Percentiles rank a stretch among this genome's conserved stretches.
Evolutionary conservation across 2,113 vertebrate genomes (phyloP).

Genomic region (Corydoras maculifer): DNA sequence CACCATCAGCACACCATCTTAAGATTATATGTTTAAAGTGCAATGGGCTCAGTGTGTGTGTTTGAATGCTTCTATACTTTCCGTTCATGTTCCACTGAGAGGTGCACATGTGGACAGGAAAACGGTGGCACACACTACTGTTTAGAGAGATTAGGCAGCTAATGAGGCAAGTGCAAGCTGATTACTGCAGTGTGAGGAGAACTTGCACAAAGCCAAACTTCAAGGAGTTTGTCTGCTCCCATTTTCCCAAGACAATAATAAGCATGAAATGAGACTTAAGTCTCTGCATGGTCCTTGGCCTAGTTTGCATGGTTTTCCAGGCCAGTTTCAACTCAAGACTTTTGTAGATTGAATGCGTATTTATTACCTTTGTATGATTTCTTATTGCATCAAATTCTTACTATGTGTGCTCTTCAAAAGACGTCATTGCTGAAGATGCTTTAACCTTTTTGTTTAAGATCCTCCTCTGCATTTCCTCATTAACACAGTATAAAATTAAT

Average conservation of each 20-base stretch:
- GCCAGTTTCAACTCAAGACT: neutral
- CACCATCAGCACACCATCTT: neutral
- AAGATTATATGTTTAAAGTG: neutral
- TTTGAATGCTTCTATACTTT: neutral
- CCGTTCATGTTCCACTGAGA: neutral
- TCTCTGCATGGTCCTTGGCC: neutral
- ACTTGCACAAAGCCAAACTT: slow-evolving; percentile 15
- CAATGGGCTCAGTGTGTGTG: slow-evolving; percentile 1
- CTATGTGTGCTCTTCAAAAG: no score
- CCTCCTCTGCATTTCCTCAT: no score
- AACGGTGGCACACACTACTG: slow-evolving; percentile 31
- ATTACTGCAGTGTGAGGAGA: slow-evolving; percentile 28
- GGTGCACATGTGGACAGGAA: slow-evolving; percentile 17
- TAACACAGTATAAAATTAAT: no score
- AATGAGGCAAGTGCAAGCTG: slow-evolving; percentile 33
- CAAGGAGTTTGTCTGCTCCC: slow-evolving; percentile 5
- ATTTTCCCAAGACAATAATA: slow-evolving; percentile 14
- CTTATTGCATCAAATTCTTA: no score
- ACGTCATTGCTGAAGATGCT: no score
- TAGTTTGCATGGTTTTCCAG: neutral
- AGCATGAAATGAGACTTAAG: slow-evolving; percentile 11
- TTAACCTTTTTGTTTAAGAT: no score
- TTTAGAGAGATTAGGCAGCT: slow-evolving; percentile 42
- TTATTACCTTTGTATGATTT: no score
- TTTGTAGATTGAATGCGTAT: no score